Base-by-base conservation (phyloP, 1,140 invertebrate genomes). In the Ectropis grisescens region DNA sequence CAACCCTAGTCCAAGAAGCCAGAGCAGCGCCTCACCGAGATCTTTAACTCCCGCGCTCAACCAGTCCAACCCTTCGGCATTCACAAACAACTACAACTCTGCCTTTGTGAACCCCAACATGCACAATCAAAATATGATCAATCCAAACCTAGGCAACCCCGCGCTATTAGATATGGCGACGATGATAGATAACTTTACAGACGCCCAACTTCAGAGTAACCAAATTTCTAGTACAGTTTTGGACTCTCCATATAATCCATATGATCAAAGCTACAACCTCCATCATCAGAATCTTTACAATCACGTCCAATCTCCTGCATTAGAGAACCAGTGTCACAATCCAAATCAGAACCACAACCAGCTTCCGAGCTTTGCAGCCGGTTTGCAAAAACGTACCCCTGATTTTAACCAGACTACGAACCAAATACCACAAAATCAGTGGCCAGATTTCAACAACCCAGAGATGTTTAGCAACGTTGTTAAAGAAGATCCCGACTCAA, bases 141-240 rank as follows among this genome's bases (percentile, higher is more conserved):
- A 83, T 38, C 58, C 74, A 0, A 83, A 82, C 40, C 44, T 83
- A 13, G 78, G 84, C 9, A 87, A 86, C 52, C 85, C 85, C 9
- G 85, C 85, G 10, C 59, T 87, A 15, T 61, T 90, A 29, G 89
- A 90, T 46, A 90, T 89, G 89, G 86, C 87, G 12, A 85, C 88
- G 9, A 89, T 90, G 88, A 88, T 91, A 26, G 89, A 91, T 36
- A 89, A 88, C 33, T 87, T 88, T 49, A 91, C 88, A 41, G 90
- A 91, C 52, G 86, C 88, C 4, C 90, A 92, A 54, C 66, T 93
- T 5, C 91, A 93, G 71, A 92, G 90, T 54, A 91, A 91, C 58
- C 89, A 93, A 76, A 91, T 93, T 30, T 91, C 91, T 23, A 92
- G 90, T 31, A 93, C 91, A 1, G 91, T 92, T 2, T 64, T 91